These are phyloP conservation scores for Lycaon pictus DNA, from an alignment of 2,113 vertebrate species.

Conservation along the genomic window DNA sequence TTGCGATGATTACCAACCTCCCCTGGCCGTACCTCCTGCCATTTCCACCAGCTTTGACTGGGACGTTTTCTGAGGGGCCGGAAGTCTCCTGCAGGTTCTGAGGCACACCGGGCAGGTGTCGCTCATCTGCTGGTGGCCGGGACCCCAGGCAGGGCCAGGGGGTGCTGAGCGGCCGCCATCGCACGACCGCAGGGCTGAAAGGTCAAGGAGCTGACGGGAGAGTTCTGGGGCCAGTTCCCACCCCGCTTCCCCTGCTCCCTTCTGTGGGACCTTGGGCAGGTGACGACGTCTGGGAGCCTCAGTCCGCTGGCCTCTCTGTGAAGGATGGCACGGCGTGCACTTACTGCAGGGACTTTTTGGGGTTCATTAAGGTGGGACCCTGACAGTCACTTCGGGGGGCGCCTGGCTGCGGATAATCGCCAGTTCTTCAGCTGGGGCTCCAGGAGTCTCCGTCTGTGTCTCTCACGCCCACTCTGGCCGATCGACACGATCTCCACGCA, in stretches of 20 bases:
- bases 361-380: neutral
- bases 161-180: too few relatives aligned
- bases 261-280: neutral
- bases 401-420: neutral
- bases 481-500: neutral
- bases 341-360: neutral
- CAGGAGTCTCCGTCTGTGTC: neutral
- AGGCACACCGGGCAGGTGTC: neutral
- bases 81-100: neutral
- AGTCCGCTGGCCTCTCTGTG: neutral
- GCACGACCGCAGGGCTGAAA: neutral
- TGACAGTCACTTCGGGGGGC: neutral
- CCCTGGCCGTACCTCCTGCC: rapidly evolving
- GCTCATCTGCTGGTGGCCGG: rapidly evolving
- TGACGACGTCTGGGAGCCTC: neutral
- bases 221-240: neutral
- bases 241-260: neutral
- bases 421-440: neutral
- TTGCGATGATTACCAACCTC: too few relatives aligned
- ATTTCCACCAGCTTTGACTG: neutral
- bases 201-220: neutral
- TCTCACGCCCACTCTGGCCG: neutral
- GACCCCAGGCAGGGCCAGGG: neutral
- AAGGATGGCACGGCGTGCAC: neutral
- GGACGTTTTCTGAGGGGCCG: neutral